These are phyloP conservation scores for Passer domesticus DNA, from an alignment of 2,113 vertebrate genomes.

Conservation along the genomic window DNA sequence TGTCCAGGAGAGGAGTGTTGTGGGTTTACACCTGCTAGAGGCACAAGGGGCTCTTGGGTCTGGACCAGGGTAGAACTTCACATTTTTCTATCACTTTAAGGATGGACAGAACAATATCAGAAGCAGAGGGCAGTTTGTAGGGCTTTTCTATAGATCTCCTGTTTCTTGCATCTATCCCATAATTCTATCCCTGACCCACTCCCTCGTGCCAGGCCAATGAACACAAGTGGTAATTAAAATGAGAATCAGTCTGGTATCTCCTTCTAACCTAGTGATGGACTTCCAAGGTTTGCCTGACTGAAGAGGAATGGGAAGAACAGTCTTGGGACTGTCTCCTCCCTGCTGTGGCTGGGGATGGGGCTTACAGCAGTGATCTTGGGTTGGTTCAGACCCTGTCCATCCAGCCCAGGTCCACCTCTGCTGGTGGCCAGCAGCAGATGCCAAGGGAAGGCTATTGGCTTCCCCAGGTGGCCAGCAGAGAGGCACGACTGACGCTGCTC, in stretches of 20 bases:
- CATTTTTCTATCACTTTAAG: neutral
- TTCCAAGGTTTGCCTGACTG: neutral
- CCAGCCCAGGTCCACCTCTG: neutral
- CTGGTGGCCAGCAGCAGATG: accelerated
- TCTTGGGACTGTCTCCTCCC: neutral
- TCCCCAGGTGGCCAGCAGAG: accelerated
- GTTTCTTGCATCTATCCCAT: neutral
- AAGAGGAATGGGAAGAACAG: neutral
- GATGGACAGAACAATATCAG: neutral
- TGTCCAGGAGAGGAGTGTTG: neutral
- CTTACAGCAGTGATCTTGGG: accelerated
- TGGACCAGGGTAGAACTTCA: neutral
- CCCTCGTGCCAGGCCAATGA: accelerated
- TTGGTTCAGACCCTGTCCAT: accelerated
- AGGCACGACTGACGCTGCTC: neutral
- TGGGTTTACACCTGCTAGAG: neutral
- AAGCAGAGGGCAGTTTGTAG: neutral
- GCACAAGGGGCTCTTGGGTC: neutral
- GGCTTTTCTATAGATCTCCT: neutral
- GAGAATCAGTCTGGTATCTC: neutral
- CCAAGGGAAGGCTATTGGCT: accelerated
- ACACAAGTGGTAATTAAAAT: neutral
- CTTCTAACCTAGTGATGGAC: neutral
- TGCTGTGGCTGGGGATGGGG: neutral
- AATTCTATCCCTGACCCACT: neutral